A percentile compares a stretch with the other conserved stretches of the same genome.
Evolutionary conservation across 2,113 vertebrate genomes (phyloP).

Genomic region (Heterochromis multidens): DNA sequence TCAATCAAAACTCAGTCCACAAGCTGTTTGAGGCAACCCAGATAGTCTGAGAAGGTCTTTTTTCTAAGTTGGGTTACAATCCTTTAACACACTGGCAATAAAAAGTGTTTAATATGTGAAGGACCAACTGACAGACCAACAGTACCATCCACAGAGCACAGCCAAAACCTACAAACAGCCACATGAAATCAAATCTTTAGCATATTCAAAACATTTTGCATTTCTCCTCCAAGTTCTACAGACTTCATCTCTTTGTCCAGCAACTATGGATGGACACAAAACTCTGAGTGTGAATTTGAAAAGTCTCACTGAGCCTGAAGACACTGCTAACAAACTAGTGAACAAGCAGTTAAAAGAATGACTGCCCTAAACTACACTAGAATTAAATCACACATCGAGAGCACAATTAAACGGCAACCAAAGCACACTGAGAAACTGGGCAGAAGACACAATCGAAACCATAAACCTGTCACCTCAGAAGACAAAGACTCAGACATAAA

Average conservation of each 20-base stretch:
- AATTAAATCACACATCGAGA: background rate
- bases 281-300: background rate
- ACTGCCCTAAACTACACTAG: background rate
- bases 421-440: background rate
- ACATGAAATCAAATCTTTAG: too few relatives aligned
- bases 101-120: too few relatives aligned
- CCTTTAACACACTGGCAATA: too few relatives aligned
- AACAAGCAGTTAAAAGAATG: background rate
- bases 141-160: too few relatives aligned
- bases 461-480: constrained; percentile 3
- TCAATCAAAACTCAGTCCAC: background rate
- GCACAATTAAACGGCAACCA: constrained; percentile 5
- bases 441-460: background rate
- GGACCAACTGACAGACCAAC: too few relatives aligned
- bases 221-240: background rate
- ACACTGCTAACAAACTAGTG: too few relatives aligned
- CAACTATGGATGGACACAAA: background rate
- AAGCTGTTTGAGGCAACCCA: rapidly evolving
- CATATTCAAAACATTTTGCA: too few relatives aligned
- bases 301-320: too few relatives aligned
- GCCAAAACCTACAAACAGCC: too few relatives aligned
- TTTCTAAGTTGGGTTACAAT: too few relatives aligned
- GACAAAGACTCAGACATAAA: background rate
- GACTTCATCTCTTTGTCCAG: background rate
- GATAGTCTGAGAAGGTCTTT: background rate